Base-by-base conservation (phyloP, 2,797 vertebrate genomes). In the Acrossocheilus fasciatus region DNA sequence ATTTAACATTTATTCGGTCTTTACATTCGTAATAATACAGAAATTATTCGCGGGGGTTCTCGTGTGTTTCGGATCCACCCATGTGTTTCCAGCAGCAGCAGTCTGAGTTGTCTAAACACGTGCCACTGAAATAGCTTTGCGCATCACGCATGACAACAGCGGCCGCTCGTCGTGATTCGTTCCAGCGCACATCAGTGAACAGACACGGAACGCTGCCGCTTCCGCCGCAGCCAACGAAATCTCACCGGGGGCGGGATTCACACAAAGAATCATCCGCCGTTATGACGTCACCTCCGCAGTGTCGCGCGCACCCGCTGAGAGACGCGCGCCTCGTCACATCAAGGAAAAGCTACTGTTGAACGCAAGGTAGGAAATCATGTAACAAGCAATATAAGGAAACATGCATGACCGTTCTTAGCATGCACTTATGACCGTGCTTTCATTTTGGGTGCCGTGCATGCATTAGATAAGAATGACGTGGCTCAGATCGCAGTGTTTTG, bases 231-330 rank as follows among this genome's bases (percentile, higher is more conserved):
- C 93, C 93, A 94, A 95, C 93, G 81, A 93, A 17, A 91, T 74
- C 50, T 47, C 1, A 1, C n/a, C 26, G 8, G 41, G 23, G 11
- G 57, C 75, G 89, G 87, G 69, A 15, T n/a, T 64, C 77, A 78
- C 41, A 3, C 41, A 72, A 87, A 54, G 4, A 70, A 26, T 3
- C 36, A 7, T 6, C 66, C 23, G 14, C 66, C 20, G 4, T 36
- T 20, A 68, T 89, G 90, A 92, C 92, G 88, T 92, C 90, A 90
- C 30, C 85, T 87, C 90, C 86, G 89, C 91, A 91, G 89, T 90
- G 89, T 81, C 59, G 45, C 81, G 87, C 89, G 81, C 88, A 76
- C 76, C 4, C 52, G 34, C 45, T 34, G 59, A 86, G 81, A 36
- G 59, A 36, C 59, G 36, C 17, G 75, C 75, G n/a, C 75, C n/a